These are phyloP conservation scores for Dryas iulia DNA, from an alignment of 1,140 invertebrate species.

Conservation along the genomic window DNA sequence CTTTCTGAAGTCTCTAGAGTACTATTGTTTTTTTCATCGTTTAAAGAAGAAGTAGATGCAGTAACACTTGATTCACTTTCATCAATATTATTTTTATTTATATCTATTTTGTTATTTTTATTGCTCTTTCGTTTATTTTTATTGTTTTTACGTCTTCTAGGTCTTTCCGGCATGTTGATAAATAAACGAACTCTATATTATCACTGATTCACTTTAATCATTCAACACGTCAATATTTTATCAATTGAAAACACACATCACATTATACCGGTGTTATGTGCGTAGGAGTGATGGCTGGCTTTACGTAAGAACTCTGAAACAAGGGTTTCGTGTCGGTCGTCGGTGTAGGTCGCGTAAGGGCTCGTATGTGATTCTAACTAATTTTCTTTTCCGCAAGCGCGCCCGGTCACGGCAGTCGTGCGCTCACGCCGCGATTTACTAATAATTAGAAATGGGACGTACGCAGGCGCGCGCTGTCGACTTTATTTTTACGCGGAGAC, in stretches of 20 bases:
- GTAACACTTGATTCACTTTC: slow-evolving; percentile 30
- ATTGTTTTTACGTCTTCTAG: slow-evolving; percentile 72
- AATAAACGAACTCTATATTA: slow-evolving; percentile 50
- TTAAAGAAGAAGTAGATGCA: slow-evolving; percentile 20
- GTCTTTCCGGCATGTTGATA: slow-evolving; percentile 66
- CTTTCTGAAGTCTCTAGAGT: not conserved
- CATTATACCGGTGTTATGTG: slow-evolving; percentile 52
- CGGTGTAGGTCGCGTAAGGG: slow-evolving; percentile 43
- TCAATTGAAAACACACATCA: slow-evolving; percentile 42
- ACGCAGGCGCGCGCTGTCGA: slow-evolving; percentile 67
- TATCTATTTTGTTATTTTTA: slow-evolving; percentile 43
- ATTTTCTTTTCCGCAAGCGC: slow-evolving; percentile 64
- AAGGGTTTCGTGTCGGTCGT: slow-evolving; percentile 44
- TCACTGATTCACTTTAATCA: slow-evolving; percentile 57
- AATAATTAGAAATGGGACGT: slow-evolving; percentile 79
- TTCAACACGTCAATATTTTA: slow-evolving; percentile 48
- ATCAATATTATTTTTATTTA: slow-evolving; percentile 47
- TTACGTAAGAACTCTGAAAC: slow-evolving; percentile 33
- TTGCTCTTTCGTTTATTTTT: slow-evolving; percentile 75
- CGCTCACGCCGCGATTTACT: slow-evolving; percentile 73
- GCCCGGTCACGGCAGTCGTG: slow-evolving; percentile 68
- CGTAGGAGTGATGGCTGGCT: slow-evolving; percentile 53
- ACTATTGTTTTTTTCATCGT: not conserved
- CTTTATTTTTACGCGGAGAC: slow-evolving; percentile 78
- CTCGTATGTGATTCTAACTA: slow-evolving; percentile 27